A percentile compares a stretch with the other conserved stretches of the same genome.
Conservation (phyloP, 2,888 invertebrate genomes). For the Neocrepidodera transversa region DNA sequence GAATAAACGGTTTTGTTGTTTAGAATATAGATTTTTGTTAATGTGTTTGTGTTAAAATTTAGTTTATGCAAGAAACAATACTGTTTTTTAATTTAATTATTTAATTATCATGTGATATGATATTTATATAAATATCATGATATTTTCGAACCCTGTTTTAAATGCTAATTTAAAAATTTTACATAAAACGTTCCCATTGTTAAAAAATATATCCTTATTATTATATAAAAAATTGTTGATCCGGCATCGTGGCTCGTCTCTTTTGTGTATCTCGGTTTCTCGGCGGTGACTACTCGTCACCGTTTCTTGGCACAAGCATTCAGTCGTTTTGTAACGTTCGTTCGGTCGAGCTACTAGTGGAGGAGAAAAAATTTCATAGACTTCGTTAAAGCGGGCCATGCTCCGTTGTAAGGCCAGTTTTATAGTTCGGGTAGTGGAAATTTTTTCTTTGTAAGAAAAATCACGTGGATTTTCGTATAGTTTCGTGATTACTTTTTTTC, state of each 20-base stretch:
- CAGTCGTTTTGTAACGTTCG: constrained; percentile 34
- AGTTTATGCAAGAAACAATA: no score
- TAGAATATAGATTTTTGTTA: no score
- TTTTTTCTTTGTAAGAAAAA: constrained; percentile 23
- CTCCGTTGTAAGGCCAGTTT: constrained; percentile 32
- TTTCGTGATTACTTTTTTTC: constrained; percentile 20
- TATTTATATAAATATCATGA: no score
- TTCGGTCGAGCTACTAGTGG: constrained; percentile 18
- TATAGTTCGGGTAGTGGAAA: constrained; percentile 33
- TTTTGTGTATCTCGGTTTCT: constrained; percentile 20
- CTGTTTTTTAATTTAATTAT: no score
- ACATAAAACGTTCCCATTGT: no score
- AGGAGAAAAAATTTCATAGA: constrained; percentile 25
- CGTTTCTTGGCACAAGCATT: constrained; percentile 11
- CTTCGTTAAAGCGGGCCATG: constrained; percentile 36
- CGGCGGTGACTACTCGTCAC: constrained; percentile 11
- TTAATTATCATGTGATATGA: no score
- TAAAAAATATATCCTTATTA: no score
- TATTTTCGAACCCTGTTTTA: no score
- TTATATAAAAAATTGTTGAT: no score
- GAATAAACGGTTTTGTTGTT: no score
- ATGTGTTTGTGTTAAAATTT: no score
- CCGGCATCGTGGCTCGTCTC: constrained; percentile 16
- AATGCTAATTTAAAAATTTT: no score
- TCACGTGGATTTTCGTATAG: constrained; percentile 25